A percentile compares a stretch with the other conserved stretches of the same genome.
These are phyloP conservation scores for Leptopilina drosophilae DNA, from an alignment of 2,888 invertebrate genomes.

Conservation along the genomic window DNA sequence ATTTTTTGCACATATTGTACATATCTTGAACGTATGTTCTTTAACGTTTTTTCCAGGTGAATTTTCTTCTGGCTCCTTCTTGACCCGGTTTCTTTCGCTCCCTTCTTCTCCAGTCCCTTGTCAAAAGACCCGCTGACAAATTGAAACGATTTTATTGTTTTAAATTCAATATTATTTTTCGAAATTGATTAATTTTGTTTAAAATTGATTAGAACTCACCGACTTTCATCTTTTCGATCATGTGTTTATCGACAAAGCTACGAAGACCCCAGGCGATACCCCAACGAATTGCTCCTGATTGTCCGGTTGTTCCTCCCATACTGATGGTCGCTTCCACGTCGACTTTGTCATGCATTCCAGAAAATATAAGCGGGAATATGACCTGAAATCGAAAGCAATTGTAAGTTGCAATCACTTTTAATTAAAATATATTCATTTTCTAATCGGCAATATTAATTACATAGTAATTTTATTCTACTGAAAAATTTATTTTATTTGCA, in stretches of 20 bases:
- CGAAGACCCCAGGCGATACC: constrained; percentile 91
- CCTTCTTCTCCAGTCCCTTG: constrained; percentile 82
- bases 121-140: constrained; percentile 88
- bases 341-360: constrained; percentile 85
- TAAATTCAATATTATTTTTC: not conserved
- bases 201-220: constrained; percentile 78
- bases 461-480: not conserved
- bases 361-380: constrained; percentile 90
- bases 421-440: constrained; percentile 2
- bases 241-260: constrained; percentile 88
- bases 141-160: not conserved
- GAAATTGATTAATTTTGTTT: too few species aligned
- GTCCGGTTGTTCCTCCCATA: constrained; percentile 87
- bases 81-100: constrained; percentile 97
- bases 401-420: not conserved
- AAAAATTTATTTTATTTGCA: too few species aligned
- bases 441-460: not conserved
- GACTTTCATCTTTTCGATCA: constrained; percentile 90
- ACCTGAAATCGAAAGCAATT: constrained; percentile 78
- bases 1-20: not conserved
- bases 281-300: constrained; percentile 93
- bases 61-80: constrained; percentile 91
- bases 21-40: not conserved
- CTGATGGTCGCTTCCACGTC: constrained; percentile 89
- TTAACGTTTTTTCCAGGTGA: constrained; percentile 95